Conservation (phyloP, 2,888 invertebrate genomes). For the Lamellibrachia satsuma region DNA sequence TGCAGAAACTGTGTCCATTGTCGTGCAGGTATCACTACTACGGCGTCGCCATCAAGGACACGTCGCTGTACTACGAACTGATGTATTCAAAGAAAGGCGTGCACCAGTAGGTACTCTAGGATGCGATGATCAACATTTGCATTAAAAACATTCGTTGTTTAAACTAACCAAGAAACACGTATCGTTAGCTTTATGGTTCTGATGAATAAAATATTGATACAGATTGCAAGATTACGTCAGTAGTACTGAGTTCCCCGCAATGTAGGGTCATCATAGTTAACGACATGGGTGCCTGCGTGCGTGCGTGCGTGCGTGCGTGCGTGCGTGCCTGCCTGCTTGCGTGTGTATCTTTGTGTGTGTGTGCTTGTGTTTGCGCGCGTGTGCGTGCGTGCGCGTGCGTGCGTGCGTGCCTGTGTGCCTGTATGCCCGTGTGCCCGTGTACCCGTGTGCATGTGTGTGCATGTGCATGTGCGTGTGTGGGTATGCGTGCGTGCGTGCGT, state of each 20-base stretch:
- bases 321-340: too few relatives aligned
- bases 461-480: neutral
- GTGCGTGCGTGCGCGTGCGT: neutral
- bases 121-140: neutral
- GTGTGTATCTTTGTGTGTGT: too few relatives aligned
- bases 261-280: too few relatives aligned
- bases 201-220: neutral
- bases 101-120: conserved; percentile 52
- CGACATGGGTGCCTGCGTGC: too few relatives aligned
- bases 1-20: neutral
- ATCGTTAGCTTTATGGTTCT: neutral
- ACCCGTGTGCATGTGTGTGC: neutral
- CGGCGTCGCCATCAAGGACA: conserved; percentile 67
- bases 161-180: neutral
- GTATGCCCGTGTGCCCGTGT: neutral
- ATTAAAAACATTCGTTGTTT: neutral
- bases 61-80: conserved; percentile 66
- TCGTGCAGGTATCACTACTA: conserved; percentile 67
- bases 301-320: too few relatives aligned
- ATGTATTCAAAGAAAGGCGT: conserved; percentile 66
- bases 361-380: too few relatives aligned
- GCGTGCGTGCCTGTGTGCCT: neutral
- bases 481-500: neutral
- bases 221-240: neutral
- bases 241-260: neutral